Base-by-base conservation (phyloP, 1,140 invertebrate species). In the Mizuhopecten yessoensis region DNA sequence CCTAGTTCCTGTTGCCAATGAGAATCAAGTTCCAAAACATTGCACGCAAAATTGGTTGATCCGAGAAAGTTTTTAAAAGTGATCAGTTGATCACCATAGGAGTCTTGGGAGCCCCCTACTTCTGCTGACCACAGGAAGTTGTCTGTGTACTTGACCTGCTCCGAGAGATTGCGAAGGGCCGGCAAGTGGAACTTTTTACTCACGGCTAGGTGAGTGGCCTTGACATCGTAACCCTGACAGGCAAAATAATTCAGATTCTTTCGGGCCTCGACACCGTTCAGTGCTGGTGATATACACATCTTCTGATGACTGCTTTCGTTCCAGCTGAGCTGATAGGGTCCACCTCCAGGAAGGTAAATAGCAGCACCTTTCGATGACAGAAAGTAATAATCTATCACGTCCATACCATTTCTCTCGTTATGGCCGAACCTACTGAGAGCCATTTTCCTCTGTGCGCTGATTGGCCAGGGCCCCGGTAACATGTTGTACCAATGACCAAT, bases 1-100 rank as follows among this genome's bases (percentile, higher is more conserved):
- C 98, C 98, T 94, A 99, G 98, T 94, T 98, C 98, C 29, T 97
- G 97, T 95, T 99, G 98, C 98, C 98, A 99, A 3, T 98, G 97
- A 94, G 99, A 98, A 94, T 99, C 98, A 87, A 99, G 98, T 97
- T 99, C 98, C 17, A 99, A 92, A 93, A 98, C 98, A 91, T 98
- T 98, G 86, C 88, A 91, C 13, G n/a, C 36, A 45, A 88, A 15
- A 90, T 88, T 75, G 23, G 57, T 1, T 75, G 57, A 75, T 29
- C 29, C 9, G 1, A 75, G 57, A 75, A 75, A 75, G 57, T 75
- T 29, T 75, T 75, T 75, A 75, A 75, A 75, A 17, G 57, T 75
- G 23, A n/a, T 5, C 0, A 75, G 57, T 29, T 75, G 57, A 29
- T 75, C 57, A 75, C 57, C 57, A 29, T 75, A 75, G 29, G 23